phyloP scores from a whole-genome alignment of 2,888 invertebrate species.

The Cephus rjabovi region DNA sequence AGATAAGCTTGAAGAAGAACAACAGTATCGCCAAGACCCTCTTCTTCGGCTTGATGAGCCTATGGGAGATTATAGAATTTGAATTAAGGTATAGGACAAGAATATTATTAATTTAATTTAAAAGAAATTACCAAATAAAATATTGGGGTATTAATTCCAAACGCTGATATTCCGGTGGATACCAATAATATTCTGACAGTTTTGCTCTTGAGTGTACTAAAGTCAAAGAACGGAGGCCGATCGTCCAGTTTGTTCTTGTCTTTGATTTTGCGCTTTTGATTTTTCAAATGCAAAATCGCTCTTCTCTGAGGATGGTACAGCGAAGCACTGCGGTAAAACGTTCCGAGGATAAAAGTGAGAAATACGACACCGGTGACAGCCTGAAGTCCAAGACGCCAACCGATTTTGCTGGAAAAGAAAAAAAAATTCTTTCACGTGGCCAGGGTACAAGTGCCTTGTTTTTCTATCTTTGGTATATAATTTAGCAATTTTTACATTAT shows the following conservation, averaged over 20 bases:
- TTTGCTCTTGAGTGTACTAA: constrained; percentile 85
- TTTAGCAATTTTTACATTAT: too few relatives aligned
- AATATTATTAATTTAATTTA: too few relatives aligned
- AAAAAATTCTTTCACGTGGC: background rate
- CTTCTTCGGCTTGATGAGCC: constrained; percentile 83
- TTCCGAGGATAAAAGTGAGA: constrained; percentile 85
- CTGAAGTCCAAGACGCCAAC: constrained; percentile 87
- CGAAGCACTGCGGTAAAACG: constrained; percentile 89
- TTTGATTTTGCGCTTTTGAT: constrained; percentile 86
- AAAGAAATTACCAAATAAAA: constrained; percentile 75
- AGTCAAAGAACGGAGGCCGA: constrained; percentile 87
- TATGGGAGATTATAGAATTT: constrained; percentile 34
- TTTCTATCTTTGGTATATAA: too few relatives aligned
- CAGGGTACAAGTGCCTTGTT: background rate
- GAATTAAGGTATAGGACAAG: background rate
- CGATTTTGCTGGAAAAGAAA: constrained; percentile 74
- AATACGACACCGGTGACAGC: constrained; percentile 87
- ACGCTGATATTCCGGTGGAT: constrained; percentile 83
- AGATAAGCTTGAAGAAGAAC: constrained; percentile 80
- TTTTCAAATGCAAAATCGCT: constrained; percentile 89
- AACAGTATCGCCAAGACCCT: constrained; percentile 76
- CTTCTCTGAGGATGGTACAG: constrained; percentile 89
- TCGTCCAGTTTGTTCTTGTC: constrained; percentile 83
- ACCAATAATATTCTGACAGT: constrained; percentile 85
- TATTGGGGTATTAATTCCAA: constrained; percentile 88